Percentiles rank a stretch among this genome's conserved stretches.
Conservation (phyloP, 2,888 invertebrate genomes). For the Lamproptera curius region DNA sequence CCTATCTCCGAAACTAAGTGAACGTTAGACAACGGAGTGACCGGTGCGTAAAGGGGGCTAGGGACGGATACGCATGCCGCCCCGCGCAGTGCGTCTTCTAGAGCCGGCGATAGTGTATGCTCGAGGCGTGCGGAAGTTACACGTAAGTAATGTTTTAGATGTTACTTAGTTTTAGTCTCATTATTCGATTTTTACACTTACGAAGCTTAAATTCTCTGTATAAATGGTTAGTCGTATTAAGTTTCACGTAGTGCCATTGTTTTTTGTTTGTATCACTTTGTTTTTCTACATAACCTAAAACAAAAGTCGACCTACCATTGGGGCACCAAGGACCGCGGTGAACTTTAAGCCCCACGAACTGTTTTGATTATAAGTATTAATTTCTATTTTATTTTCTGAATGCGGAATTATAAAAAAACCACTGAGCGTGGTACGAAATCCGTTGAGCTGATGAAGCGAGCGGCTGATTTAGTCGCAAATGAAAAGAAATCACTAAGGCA, state of each 20-base stretch:
- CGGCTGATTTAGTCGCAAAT: too few relatives aligned
- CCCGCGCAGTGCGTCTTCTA: background rate
- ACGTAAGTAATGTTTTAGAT: background rate
- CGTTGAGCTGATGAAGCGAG: too few relatives aligned
- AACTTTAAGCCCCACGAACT: too few relatives aligned
- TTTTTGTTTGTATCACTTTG: background rate
- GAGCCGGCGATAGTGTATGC: background rate
- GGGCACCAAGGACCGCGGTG: background rate
- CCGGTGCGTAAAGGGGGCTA: background rate
- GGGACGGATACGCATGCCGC: background rate
- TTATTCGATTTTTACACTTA: background rate
- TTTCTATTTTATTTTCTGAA: too few relatives aligned
- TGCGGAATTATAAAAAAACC: too few relatives aligned
- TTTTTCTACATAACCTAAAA: background rate
- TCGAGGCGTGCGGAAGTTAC: background rate
- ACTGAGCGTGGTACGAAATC: too few relatives aligned
- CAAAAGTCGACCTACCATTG: background rate
- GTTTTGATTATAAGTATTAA: too few relatives aligned
- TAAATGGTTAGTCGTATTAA: background rate
- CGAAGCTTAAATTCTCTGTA: background rate
- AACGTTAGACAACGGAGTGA: background rate
- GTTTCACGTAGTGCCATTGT: background rate
- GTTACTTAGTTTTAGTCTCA: background rate
- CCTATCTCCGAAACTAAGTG: slow-evolving; percentile 1
- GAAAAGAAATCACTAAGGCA: too few relatives aligned